Evolutionary conservation across 2,797 vertebrate genomes (phyloP).

Genomic region (Simalia tracyae): DNA sequence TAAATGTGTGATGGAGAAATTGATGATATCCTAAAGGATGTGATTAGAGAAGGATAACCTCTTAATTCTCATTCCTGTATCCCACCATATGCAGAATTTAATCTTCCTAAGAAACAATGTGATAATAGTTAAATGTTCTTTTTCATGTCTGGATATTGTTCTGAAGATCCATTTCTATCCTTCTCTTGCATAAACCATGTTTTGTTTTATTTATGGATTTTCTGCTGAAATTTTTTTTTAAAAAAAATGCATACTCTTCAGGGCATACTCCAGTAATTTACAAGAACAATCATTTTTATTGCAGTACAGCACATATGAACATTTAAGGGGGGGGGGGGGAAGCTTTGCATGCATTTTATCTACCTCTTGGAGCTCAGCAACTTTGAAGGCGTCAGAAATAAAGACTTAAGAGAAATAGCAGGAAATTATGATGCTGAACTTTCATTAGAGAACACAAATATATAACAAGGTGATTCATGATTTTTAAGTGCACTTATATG

Average conservation of each 20-base stretch:
- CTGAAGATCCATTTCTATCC: neutral
- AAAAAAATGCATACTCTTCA: conserved; percentile 21
- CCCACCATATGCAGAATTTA: neutral
- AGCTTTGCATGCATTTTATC: conserved; percentile 46
- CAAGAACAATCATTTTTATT: conserved; percentile 54
- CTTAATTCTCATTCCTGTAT: neutral
- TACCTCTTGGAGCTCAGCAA: conserved; percentile 48
- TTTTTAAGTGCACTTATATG: conserved; percentile 38
- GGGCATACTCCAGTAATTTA: conserved; percentile 47
- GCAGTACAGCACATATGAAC: conserved; percentile 54
- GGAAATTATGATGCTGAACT: conserved; percentile 46
- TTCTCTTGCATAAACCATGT: too few species aligned
- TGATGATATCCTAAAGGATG: neutral
- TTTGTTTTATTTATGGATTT: conserved; percentile 34
- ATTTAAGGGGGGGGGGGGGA: neutral
- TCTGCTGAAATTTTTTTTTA: neutral
- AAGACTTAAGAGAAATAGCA: conserved; percentile 53
- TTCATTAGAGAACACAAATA: conserved; percentile 36
- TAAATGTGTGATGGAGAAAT: neutral
- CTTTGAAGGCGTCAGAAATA: conserved; percentile 62
- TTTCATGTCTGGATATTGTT: too few species aligned
- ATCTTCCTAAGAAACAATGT: neutral
- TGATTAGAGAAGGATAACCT: neutral
- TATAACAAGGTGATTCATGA: conserved; percentile 21
- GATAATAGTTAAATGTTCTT: neutral